Conservation (phyloP, 1,140 invertebrate genomes). For the Drosophila ogumai region DNA sequence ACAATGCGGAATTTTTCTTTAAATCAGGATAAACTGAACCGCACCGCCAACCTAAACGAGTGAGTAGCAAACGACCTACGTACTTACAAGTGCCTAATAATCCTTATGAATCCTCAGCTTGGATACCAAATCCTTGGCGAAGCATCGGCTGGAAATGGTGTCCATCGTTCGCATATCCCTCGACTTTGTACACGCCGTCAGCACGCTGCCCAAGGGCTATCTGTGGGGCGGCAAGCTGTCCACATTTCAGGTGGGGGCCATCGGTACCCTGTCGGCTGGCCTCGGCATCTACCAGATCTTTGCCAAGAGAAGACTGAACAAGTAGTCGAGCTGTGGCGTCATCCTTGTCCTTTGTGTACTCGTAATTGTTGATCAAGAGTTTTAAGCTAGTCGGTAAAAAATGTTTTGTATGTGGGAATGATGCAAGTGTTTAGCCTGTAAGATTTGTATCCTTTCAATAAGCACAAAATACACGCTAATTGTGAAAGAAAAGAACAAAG, state of each 20-base stretch:
- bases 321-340: conserved; percentile 32
- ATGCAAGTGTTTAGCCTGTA: conserved; percentile 30
- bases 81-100: not conserved
- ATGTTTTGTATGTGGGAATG: conserved; percentile 21
- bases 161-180: conserved; percentile 88
- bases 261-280: conserved; percentile 91
- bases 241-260: conserved; percentile 90
- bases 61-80: conserved; percentile 42
- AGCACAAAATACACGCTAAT: conserved; percentile 35
- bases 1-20: conserved; percentile 85
- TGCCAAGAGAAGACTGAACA: conserved; percentile 77
- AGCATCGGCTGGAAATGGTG: conserved; percentile 87
- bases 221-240: conserved; percentile 92
- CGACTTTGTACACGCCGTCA: conserved; percentile 92
- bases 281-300: conserved; percentile 87
- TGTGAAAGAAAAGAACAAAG: conserved; percentile 5
- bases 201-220: conserved; percentile 91
- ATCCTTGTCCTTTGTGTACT: conserved; percentile 12
- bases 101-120: conserved; percentile 46
- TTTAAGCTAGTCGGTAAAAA: conserved; percentile 45
- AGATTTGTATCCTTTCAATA: conserved; percentile 1
- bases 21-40: conserved; percentile 85
- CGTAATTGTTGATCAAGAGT: conserved; percentile 41
- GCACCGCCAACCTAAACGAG: conserved; percentile 58
- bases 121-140: conserved; percentile 82